phyloP scores from a whole-genome alignment of 1,140 invertebrate genomes.

The Varroa destructor region DNA sequence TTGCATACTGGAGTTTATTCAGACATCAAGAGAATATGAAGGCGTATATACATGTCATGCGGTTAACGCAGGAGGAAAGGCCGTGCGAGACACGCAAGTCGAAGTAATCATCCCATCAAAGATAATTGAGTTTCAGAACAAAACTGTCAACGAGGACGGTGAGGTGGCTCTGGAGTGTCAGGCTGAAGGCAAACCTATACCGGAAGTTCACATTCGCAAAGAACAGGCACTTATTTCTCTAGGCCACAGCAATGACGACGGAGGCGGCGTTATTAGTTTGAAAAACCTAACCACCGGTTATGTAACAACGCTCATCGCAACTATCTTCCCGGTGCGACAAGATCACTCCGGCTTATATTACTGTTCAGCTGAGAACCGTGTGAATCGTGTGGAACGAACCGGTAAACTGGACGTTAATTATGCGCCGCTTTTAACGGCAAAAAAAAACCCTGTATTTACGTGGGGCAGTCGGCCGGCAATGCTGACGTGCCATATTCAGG shows the following conservation, averaged over 20 bases:
- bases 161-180: neutral
- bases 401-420: neutral
- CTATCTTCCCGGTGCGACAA: neutral
- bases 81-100: neutral
- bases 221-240: neutral
- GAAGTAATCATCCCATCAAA: neutral
- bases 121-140: neutral
- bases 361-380: slow-evolving; percentile 10
- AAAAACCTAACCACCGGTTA: neutral
- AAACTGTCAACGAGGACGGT: slow-evolving; percentile 3
- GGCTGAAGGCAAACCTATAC: slow-evolving; percentile 10
- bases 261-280: neutral
- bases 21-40: neutral
- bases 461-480: slow-evolving; percentile 3
- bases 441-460: slow-evolving; percentile 5
- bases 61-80: neutral
- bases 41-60: slow-evolving; percentile 15
- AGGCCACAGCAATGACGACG: neutral
- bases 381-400: neutral
- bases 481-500: slow-evolving; percentile 4
- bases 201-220: slow-evolving; percentile 2
- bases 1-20: neutral
- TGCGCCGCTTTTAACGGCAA: slow-evolving; percentile 2
- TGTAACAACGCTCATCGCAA: neutral
- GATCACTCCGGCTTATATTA: slow-evolving; percentile 3